Evolutionary conservation across 2,113 vertebrate species (phyloP).

Genomic region (Nettapus auritus): DNA sequence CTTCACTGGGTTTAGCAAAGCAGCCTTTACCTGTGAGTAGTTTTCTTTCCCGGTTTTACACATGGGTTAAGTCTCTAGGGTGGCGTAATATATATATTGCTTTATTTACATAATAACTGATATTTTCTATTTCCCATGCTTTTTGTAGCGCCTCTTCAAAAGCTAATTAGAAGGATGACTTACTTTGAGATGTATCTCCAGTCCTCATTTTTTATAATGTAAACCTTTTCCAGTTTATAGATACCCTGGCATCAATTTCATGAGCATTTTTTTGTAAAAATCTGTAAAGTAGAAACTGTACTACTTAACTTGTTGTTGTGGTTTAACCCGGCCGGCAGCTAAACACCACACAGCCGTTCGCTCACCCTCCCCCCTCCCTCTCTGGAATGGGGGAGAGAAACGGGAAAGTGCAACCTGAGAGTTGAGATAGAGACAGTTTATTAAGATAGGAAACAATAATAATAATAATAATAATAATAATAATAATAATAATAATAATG

Average conservation of each 20-base stretch:
- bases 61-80: slow-evolving; percentile 4
- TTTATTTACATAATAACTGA: slow-evolving; percentile 55
- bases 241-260: neutral
- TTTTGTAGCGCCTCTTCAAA: slow-evolving; percentile 53
- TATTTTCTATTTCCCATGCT: slow-evolving; percentile 45
- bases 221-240: neutral
- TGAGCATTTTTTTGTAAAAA: neutral
- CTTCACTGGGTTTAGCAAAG: neutral
- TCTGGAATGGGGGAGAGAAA: too few species aligned
- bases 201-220: neutral
- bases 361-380: too few species aligned
- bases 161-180: neutral
- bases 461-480: too few species aligned
- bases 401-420: too few species aligned
- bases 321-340: too few species aligned
- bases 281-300: neutral
- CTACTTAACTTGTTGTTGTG: neutral
- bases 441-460: too few species aligned
- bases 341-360: too few species aligned
- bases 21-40: neutral
- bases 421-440: too few species aligned
- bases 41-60: slow-evolving; percentile 26
- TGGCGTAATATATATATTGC: slow-evolving; percentile 19
- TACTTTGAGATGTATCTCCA: neutral
- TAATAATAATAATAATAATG: too few species aligned